phyloP scores from a whole-genome alignment of 2,797 vertebrate species.

The Pseudocheirus occidentalis region DNA sequence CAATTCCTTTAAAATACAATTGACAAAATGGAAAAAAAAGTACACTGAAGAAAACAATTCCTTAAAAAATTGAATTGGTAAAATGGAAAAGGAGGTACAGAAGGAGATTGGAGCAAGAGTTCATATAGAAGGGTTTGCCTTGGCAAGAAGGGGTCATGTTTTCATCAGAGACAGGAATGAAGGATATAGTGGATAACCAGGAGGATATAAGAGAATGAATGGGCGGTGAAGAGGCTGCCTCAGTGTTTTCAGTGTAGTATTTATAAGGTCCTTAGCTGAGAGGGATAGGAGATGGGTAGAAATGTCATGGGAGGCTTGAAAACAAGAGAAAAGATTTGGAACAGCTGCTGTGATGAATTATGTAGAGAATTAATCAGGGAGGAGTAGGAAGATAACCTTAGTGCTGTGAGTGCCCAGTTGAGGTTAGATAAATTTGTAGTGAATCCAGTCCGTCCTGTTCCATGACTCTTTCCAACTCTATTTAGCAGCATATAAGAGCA shows the following conservation, averaged over 20 bases:
- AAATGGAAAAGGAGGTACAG: too few relatives aligned
- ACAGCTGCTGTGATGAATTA: background rate
- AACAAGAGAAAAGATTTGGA: background rate
- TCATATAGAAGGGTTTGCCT: background rate
- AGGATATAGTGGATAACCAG: background rate
- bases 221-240: background rate
- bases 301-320: background rate
- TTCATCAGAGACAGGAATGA: background rate
- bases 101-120: background rate
- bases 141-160: background rate
- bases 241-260: background rate
- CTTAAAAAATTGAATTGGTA: too few relatives aligned
- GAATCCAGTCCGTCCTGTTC: background rate
- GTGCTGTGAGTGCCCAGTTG: background rate
- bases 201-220: background rate
- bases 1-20: too few relatives aligned
- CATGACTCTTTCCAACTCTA: background rate
- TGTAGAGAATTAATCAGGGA: background rate
- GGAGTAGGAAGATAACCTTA: background rate
- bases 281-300: background rate
- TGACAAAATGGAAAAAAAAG: too few relatives aligned
- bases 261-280: background rate
- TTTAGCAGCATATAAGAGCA: background rate
- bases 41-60: too few relatives aligned
- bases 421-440: background rate